Percentiles rank a stretch among this genome's conserved stretches.
Evolutionary conservation across 2,888 invertebrate genomes (phyloP).

Genomic region (Drosophila lacicola): DNA sequence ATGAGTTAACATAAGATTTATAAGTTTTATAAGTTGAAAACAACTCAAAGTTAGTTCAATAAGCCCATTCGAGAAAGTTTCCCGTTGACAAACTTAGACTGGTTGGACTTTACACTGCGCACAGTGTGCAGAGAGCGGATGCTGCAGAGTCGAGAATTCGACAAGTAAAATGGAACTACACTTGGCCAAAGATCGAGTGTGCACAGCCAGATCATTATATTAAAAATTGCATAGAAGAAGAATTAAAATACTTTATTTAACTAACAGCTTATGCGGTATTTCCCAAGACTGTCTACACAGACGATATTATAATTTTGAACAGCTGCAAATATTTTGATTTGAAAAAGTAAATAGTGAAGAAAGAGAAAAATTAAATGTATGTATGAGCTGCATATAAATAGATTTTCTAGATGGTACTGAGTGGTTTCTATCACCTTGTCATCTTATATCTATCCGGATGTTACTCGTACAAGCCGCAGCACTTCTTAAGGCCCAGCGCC

Average conservation of each 20-base stretch:
- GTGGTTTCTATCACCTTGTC: constrained; percentile 1
- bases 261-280: too few species aligned
- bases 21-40: not conserved
- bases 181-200: too few species aligned
- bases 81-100: too few species aligned
- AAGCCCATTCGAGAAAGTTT: not conserved
- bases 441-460: not conserved
- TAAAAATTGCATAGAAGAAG: too few species aligned
- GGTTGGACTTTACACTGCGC: too few species aligned
- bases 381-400: constrained; percentile 10
- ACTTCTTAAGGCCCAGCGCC: not conserved
- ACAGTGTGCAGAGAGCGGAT: too few species aligned
- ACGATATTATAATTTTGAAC: not conserved
- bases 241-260: too few species aligned
- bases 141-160: too few species aligned
- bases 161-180: too few species aligned
- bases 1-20: not conserved
- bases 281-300: too few species aligned
- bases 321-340: not conserved
- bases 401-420: not conserved
- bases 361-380: not conserved
- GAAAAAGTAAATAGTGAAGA: not conserved
- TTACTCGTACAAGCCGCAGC: not conserved
- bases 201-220: too few species aligned
- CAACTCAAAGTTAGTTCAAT: not conserved